Base-by-base conservation (phyloP, 2,113 vertebrate species). In the Heterotilapia buettikoferi region DNA sequence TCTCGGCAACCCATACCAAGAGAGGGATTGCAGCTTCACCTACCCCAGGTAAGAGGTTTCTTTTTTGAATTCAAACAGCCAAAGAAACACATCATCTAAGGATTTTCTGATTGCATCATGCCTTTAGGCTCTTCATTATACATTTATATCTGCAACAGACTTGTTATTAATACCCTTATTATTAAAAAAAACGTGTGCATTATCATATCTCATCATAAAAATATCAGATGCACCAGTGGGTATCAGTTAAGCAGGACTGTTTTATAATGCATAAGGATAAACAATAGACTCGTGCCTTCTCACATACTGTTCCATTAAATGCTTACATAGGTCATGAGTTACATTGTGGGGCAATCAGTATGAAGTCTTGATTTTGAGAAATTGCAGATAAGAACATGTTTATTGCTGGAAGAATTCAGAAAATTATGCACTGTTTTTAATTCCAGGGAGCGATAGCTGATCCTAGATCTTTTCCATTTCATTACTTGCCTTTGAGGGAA, bases 1-100 rank as follows among this genome's bases (percentile, higher is more conserved):
- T 99, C 98, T 14, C 97, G 97, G 53, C 98, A 99, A 94, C 98
- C 98, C 85, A 97, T 99, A 89, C 98, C 97, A 81, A 98, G 98
- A 1, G 98, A 99, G 92, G 98, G 98, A 47, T 97, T 99, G 21
- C 98, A 99, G 94, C 94, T 99, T 6, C 98, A 99, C 90, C 92
- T 98, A 63, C 98, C 98, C 1, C 98, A 99, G 98, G 98, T 99
- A 96, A 94, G 90, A 89, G 4, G 3, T 61, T n/a, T 18, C 6
- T 29, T 24, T 84, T 56, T 7, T 68, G 40, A 43, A 71, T 24
- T 71, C 38, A 71, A 54, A 21, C 45, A 76, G 18, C 31, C 31
- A 53, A 38, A 84, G 31, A 84, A 29, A 31, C 33, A 12, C 38
- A 1, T 43, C 11, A 11, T 53, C 16, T 24, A 18, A 61, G 16